phyloP scores from a whole-genome alignment of 1,140 invertebrate genomes.

The Chironomus striatipennis region DNA sequence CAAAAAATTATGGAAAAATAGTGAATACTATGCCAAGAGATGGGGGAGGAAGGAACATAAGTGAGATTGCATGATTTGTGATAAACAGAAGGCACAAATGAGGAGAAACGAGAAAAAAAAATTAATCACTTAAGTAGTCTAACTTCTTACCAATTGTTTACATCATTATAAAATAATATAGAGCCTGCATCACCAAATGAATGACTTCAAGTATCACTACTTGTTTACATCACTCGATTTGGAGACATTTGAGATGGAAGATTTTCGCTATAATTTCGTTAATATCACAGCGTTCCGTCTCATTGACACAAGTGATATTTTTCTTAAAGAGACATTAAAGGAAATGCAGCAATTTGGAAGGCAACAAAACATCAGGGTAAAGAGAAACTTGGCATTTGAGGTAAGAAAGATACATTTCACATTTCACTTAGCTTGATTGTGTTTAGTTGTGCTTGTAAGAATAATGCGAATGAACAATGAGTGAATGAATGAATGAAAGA shows the following conservation, averaged over 20 bases:
- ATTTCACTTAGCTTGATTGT: slow-evolving; percentile 18
- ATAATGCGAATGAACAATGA: background rate
- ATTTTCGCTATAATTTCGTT: slow-evolving; percentile 89
- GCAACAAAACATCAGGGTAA: background rate
- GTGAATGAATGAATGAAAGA: background rate
- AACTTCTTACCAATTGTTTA: slow-evolving; percentile 1
- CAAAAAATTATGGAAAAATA: too few relatives aligned
- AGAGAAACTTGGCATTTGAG: slow-evolving; percentile 24
- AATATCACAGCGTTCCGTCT: slow-evolving; percentile 88
- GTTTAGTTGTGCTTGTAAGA: background rate
- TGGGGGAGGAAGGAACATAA: background rate
- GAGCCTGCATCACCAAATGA: slow-evolving; percentile 89
- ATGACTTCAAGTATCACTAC: slow-evolving; percentile 87
- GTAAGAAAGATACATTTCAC: slow-evolving; percentile 21
- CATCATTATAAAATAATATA: slow-evolving; percentile 36
- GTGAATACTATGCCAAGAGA: too few relatives aligned
- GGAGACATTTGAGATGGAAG: slow-evolving; percentile 83
- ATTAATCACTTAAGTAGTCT: slow-evolving; percentile 13
- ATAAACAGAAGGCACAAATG: background rate
- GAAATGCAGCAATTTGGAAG: slow-evolving; percentile 54
- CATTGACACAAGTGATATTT: slow-evolving; percentile 68
- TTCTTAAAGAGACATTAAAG: slow-evolving; percentile 63
- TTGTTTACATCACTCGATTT: slow-evolving; percentile 89
- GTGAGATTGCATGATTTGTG: background rate
- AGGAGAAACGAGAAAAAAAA: background rate